phyloP scores from a whole-genome alignment of 2,797 vertebrate species.

The Peromyscus aztecus region DNA sequence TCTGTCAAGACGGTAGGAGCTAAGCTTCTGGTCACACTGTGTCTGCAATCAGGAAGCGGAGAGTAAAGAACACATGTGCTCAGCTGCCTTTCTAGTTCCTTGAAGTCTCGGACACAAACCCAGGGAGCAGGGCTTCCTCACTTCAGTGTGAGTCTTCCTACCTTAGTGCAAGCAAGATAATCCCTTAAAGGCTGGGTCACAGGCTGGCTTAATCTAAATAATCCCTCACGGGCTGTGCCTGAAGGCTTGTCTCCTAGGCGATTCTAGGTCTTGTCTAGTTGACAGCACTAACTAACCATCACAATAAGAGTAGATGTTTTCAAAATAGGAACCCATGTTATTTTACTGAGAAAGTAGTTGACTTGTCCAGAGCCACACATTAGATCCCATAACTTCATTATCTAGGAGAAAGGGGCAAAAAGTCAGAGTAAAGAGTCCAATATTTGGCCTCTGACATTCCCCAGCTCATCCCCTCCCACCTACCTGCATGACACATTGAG shows the following conservation, averaged over 20 bases:
- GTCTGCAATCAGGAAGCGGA: too few species aligned
- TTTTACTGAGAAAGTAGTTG: constrained; percentile 38
- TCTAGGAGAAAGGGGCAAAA: constrained; percentile 2
- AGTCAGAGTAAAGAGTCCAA: background rate
- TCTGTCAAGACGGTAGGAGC: background rate
- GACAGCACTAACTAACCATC: background rate
- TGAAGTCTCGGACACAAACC: background rate
- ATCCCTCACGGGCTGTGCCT: background rate
- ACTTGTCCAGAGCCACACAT: background rate
- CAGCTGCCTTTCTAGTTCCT: too few species aligned
- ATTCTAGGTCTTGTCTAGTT: background rate
- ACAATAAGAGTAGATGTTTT: constrained; percentile 20
- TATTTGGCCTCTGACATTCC: background rate
- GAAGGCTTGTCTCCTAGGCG: too few species aligned
- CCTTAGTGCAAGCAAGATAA: background rate
- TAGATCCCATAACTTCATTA: background rate
- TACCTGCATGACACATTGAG: background rate
- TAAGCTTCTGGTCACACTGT: background rate
- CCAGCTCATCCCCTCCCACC: background rate
- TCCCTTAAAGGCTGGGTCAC: background rate
- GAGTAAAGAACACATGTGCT: background rate
- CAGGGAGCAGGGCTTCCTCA: background rate
- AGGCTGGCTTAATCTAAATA: background rate
- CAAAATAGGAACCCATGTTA: background rate
- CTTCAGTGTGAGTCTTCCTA: too few species aligned